phyloP scores from a whole-genome alignment of 1,140 invertebrate species.

The Paramacrobiotus metropolitanus region DNA sequence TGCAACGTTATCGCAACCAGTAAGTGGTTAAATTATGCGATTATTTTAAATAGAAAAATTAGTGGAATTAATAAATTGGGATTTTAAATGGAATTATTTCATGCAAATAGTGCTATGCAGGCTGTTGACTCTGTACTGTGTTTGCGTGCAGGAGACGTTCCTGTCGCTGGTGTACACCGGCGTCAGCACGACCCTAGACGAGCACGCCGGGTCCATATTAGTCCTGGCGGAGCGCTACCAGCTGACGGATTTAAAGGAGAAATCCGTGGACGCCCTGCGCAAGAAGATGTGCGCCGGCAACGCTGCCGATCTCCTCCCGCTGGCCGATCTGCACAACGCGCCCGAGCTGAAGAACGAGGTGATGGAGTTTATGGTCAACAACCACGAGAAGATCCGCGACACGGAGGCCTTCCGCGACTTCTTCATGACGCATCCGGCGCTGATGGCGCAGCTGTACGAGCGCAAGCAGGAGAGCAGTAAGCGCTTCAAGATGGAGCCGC shows the following conservation, averaged over 20 bases:
- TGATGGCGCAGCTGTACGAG: not conserved
- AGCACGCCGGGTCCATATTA: not conserved
- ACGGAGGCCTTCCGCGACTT: not conserved
- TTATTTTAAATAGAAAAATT: too few relatives aligned
- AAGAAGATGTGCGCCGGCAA: not conserved
- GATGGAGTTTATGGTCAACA: not conserved
- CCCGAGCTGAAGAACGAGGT: conserved; percentile 1
- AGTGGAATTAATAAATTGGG: too few relatives aligned
- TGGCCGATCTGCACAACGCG: not conserved
- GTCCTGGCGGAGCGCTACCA: not conserved
- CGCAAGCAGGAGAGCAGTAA: too few relatives aligned
- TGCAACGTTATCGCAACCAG: too few relatives aligned
- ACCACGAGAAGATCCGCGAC: not conserved
- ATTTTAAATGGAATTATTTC: too few relatives aligned
- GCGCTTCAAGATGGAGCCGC: too few relatives aligned
- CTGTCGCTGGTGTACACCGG: not conserved
- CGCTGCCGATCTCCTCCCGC: not conserved
- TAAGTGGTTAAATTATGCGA: too few relatives aligned
- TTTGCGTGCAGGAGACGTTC: not conserved
- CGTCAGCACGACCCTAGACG: not conserved
- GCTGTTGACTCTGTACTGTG: not conserved
- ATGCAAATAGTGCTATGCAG: too few relatives aligned
- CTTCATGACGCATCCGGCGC: not conserved
- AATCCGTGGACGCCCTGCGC: not conserved
- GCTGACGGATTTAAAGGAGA: not conserved